Evolutionary conservation across 1,140 invertebrate species (phyloP).

Genomic region (Drosophila trapezifrons): DNA sequence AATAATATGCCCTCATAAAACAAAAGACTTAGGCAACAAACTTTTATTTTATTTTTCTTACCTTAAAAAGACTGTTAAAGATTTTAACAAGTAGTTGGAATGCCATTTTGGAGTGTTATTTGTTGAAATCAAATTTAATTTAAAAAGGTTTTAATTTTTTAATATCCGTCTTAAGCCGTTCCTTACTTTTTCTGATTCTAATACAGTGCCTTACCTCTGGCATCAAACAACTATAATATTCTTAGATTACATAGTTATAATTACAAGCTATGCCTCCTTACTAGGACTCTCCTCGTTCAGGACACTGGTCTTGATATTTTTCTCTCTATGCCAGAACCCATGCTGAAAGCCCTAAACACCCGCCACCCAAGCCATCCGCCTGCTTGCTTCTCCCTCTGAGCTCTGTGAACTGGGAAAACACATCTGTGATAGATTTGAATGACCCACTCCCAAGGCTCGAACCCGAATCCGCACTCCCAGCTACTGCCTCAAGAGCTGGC

Average conservation of each 20-base stretch:
- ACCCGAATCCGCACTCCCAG: conserved; percentile 12
- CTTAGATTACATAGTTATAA: no score
- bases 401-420: conserved; percentile 15
- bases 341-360: conserved; percentile 28
- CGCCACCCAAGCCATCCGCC: background rate
- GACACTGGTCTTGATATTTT: background rate
- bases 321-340: conserved; percentile 1
- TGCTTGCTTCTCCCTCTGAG: background rate
- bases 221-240: background rate
- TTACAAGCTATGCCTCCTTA: background rate
- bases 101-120: background rate
- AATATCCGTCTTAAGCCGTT: no score
- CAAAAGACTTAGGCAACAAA: conserved; percentile 63
- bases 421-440: conserved; percentile 49
- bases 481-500: conserved; percentile 52
- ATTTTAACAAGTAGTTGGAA: no score
- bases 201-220: no score
- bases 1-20: background rate
- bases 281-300: no score
- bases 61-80: fast-evolving
- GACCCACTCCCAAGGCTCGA: conserved; percentile 53
- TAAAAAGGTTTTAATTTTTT: no score
- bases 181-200: no score
- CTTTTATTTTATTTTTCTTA: no score
- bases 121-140: background rate